Evolutionary conservation across 2,113 vertebrate species (phyloP).

Genomic region (Eolophus roseicapilla): DNA sequence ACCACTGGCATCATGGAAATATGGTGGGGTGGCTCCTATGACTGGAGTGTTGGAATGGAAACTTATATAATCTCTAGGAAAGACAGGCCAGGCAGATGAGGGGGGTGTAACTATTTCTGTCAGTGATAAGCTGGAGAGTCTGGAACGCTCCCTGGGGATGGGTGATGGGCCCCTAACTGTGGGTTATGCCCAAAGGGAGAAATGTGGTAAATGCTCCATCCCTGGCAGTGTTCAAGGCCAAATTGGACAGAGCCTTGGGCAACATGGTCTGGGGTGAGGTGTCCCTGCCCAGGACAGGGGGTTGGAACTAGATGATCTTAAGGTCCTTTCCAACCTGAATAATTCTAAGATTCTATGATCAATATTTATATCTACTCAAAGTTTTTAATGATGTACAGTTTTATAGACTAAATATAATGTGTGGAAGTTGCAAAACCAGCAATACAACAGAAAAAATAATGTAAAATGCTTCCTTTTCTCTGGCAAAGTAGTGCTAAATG

Average conservation of each 20-base stretch:
- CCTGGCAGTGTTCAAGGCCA: neutral
- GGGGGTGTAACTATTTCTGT: neutral
- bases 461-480: neutral
- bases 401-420: neutral
- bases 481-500: neutral
- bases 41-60: neutral
- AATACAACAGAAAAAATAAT: neutral
- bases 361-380: neutral
- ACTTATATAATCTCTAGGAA: neutral
- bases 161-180: neutral
- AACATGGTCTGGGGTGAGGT: neutral
- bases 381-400: neutral
- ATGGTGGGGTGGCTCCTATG: neutral
- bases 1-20: neutral
- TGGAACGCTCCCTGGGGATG: neutral
- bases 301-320: neutral
- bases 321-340: neutral
- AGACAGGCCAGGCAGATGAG: neutral
- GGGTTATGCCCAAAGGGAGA: neutral
- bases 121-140: neutral
- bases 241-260: neutral
- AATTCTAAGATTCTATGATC: neutral
- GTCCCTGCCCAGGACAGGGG: neutral
- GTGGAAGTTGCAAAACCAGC: neutral
- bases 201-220: neutral